These are phyloP conservation scores for Acromyrmex heyeri DNA, from an alignment of 1,140 invertebrate species.

Conservation along the genomic window DNA sequence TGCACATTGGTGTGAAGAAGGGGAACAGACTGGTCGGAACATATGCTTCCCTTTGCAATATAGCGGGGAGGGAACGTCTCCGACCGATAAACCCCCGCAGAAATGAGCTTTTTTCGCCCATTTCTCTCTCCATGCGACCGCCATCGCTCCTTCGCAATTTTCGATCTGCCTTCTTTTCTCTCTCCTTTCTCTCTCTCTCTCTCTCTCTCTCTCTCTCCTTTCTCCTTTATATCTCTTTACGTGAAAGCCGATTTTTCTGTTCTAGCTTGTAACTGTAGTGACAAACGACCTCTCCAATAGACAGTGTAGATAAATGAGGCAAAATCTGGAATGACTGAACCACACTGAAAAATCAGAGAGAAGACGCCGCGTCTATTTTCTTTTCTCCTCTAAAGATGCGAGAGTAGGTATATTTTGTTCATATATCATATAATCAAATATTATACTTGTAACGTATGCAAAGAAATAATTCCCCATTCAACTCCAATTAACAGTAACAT, in stretches of 20 bases:
- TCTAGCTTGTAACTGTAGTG: conserved; percentile 56
- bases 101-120: conserved; percentile 77
- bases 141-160: conserved; percentile 56
- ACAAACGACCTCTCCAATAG: conserved; percentile 69
- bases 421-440: not conserved
- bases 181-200: conserved; percentile 7
- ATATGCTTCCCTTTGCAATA: conserved; percentile 74
- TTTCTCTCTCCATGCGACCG: conserved; percentile 56
- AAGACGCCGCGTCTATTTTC: not conserved
- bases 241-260: conserved; percentile 73
- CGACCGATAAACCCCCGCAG: conserved; percentile 77
- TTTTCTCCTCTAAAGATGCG: not conserved
- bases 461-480: not conserved
- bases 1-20: conserved; percentile 59
- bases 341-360: conserved; percentile 2
- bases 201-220: conserved; percentile 8
- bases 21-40: conserved; percentile 62
- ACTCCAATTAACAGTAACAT: too few relatives aligned
- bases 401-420: not conserved
- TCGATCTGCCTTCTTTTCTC: conserved; percentile 62
- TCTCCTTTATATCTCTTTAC: conserved; percentile 50
- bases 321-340: conserved; percentile 34
- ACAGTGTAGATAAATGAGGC: conserved; percentile 28
- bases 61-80: conserved; percentile 62
- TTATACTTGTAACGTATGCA: not conserved